phyloP scores from a whole-genome alignment of 2,888 invertebrate species.

The Galeopsomyia nigrocyanea region DNA sequence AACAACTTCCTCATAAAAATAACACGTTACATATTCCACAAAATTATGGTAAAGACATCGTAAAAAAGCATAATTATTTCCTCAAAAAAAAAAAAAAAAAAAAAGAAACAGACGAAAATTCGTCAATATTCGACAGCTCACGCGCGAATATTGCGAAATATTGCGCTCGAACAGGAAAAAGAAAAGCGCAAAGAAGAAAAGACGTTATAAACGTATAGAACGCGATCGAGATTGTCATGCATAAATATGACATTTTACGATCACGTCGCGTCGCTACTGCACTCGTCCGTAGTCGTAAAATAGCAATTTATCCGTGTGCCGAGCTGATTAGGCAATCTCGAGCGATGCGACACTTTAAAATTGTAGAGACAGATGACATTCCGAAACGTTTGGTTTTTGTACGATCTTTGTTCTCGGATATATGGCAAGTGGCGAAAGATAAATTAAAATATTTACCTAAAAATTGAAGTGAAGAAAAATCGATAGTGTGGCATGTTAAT shows the following conservation, averaged over 20 bases:
- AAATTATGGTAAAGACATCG: too few species aligned
- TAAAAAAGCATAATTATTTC: too few species aligned
- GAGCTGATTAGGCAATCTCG: constrained; percentile 37
- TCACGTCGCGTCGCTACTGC: constrained; percentile 6
- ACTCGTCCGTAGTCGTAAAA: constrained; percentile 32
- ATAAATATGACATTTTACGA: constrained; percentile 41
- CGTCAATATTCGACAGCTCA: too few species aligned
- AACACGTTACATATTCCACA: too few species aligned
- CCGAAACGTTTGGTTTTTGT: background rate
- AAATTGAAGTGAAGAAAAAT: too few species aligned
- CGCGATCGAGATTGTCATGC: constrained; percentile 37
- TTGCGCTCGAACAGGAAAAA: background rate
- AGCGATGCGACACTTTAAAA: constrained; percentile 5
- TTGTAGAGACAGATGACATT: background rate
- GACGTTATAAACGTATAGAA: background rate
- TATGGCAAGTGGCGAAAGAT: too few species aligned
- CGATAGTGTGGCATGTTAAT: too few species aligned
- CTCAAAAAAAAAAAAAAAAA: too few species aligned
- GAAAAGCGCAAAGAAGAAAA: constrained; percentile 1
- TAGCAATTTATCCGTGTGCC: constrained; percentile 34
- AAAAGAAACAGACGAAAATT: too few species aligned
- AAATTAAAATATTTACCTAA: too few species aligned
- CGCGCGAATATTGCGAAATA: too few species aligned
- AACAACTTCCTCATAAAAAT: too few species aligned
- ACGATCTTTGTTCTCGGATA: background rate